Evolutionary conservation across 2,888 invertebrate species (phyloP), one percentile per base, ranked within the genome.

Genomic region (Empis stercorea): DNA sequence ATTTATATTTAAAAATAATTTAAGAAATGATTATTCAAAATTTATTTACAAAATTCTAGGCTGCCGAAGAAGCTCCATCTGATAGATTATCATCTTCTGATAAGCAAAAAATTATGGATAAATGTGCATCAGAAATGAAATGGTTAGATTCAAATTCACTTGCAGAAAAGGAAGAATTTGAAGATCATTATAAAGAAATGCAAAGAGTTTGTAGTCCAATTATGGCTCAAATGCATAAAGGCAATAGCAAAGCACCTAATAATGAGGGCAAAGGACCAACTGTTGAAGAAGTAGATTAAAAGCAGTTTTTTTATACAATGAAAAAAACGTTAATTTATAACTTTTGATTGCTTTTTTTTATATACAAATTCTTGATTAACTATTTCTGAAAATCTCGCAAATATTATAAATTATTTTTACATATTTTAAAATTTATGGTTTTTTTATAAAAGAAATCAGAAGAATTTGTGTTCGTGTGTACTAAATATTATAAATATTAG

Each of bases 121-220:
- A 83, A 61, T 86, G 86, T 60, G 71, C 75, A 17, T 77, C 79
- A 13, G 80, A 83, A 48, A 72, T 89, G 48, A 70, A 74, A 11
- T 93, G 92, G 92, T 68, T 93, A 34, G 93, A 93, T 56, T 67
- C 71, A 17, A 88, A 91, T 61, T 76, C 79, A 2, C 70, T 87
- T 40, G 91, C 89, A 7, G 81, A 84, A 45, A 82, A 81, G 57
- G 79, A 80, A 10, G 88, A 89, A 55, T 80, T 81, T 54, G 87
- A 89, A 45, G 76, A 81, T 54, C 84, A 81, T 58, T 68, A 89
- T 56, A 81, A 85, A 59, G 80, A 84, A 44, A 71, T 85, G 16
- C 87, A 89, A 62, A 74, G 73, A 15, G 76, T 81, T 15, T 87
- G 87, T 60, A 77, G 79, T 44, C 86, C 89, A 0, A 73, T 86